These are phyloP conservation scores for Nemotelus pantherinus DNA, from an alignment of 2,888 invertebrate genomes.

Conservation along the genomic window DNA sequence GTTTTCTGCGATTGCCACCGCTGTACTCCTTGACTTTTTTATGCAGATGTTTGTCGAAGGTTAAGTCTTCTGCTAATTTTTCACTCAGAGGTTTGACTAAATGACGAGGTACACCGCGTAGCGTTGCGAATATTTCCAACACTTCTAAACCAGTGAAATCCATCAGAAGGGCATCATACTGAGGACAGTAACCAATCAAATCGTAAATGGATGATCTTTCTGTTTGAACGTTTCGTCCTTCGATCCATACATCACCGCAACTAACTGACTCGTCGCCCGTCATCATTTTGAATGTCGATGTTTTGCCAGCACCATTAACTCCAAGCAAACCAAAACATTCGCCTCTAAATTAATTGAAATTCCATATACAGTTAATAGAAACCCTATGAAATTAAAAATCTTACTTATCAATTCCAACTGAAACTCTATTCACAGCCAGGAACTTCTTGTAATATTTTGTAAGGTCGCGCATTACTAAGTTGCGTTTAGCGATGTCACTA, in stretches of 20 bases:
- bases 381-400: not conserved
- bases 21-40: constrained; percentile 70
- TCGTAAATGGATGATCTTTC: constrained; percentile 68
- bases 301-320: constrained; percentile 83
- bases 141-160: constrained; percentile 74
- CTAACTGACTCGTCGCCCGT: constrained; percentile 80
- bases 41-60: constrained; percentile 70
- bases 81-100: constrained; percentile 58
- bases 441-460: constrained; percentile 77
- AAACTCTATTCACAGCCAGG: constrained; percentile 78
- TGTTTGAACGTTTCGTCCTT: constrained; percentile 65
- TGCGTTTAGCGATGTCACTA: constrained; percentile 64
- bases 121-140: constrained; percentile 69
- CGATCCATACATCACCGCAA: constrained; percentile 73
- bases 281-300: constrained; percentile 83
- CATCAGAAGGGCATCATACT: constrained; percentile 73
- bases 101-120: constrained; percentile 67
- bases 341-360: constrained; percentile 54
- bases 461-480: constrained; percentile 66
- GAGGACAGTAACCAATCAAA: constrained; percentile 70
- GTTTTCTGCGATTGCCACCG: constrained; percentile 75
- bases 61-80: constrained; percentile 67
- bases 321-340: constrained; percentile 82
- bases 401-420: constrained; percentile 60
- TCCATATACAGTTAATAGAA: not conserved